These are phyloP conservation scores for Mesembrinibis cayennensis DNA, from an alignment of 2,113 vertebrate genomes.

Conservation along the genomic window DNA sequence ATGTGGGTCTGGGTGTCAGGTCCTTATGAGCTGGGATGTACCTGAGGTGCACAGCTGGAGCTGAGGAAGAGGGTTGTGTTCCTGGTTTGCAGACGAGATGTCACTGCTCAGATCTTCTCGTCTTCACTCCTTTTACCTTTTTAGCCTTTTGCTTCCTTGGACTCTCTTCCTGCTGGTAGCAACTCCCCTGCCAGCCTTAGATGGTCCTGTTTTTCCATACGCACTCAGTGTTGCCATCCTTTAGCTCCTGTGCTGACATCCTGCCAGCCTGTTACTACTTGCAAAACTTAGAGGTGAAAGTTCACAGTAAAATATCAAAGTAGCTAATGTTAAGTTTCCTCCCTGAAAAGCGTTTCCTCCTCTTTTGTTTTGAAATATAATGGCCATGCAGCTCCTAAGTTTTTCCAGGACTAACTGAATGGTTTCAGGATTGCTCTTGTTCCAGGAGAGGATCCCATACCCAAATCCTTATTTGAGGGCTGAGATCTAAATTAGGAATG, in stretches of 20 bases:
- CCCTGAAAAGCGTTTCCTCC: background rate
- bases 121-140: background rate
- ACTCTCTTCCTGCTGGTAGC: background rate
- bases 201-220: background rate
- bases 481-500: background rate
- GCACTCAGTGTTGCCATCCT: background rate
- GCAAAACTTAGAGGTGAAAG: background rate
- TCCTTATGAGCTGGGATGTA: background rate
- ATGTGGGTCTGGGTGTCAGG: background rate
- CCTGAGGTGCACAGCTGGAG: background rate
- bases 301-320: background rate
- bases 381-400: background rate
- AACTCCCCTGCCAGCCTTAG: background rate
- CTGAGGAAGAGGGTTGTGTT: background rate
- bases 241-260: background rate
- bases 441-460: background rate
- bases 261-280: background rate
- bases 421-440: background rate
- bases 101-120: background rate
- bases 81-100: background rate
- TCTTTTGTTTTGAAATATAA: constrained; percentile 1
- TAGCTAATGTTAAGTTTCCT: background rate
- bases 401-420: background rate
- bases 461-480: background rate
- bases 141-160: background rate